A percentile compares a stretch with the other conserved stretches of the same genome.
These are phyloP conservation scores for Butorides virescens DNA, from an alignment of 2,113 vertebrate species.

Conservation along the genomic window DNA sequence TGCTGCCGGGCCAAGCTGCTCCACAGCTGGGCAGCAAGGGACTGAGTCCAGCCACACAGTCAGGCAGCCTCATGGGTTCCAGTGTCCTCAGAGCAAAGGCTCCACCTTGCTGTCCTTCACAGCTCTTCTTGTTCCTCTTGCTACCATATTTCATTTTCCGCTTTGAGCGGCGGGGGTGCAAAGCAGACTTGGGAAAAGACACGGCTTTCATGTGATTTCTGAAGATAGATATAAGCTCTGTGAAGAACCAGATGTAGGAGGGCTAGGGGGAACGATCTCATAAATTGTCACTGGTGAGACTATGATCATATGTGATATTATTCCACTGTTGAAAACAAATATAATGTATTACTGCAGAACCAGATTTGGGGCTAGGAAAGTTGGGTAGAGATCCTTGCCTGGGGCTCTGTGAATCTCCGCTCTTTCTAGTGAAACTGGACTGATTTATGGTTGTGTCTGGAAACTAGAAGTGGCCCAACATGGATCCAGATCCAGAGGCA, in stretches of 20 bases:
- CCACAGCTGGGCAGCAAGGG: neutral
- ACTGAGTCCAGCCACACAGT: rapidly evolving
- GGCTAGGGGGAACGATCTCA: neutral
- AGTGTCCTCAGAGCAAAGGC: neutral
- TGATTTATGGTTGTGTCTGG: slow-evolving; percentile 38
- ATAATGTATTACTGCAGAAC: neutral
- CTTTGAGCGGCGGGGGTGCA: neutral
- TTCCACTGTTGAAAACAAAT: slow-evolving; percentile 8
- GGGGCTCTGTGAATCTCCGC: neutral
- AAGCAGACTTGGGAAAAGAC: neutral
- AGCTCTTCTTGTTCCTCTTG: neutral
- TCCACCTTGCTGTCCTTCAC: neutral
- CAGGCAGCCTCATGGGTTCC: neutral
- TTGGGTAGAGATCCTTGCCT: slow-evolving; percentile 32
- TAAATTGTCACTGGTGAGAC: neutral
- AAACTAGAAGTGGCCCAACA: slow-evolving; percentile 7
- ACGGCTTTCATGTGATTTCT: neutral
- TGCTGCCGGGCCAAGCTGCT: neutral
- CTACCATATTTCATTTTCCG: neutral
- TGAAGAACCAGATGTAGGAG: neutral
- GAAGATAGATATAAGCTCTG: neutral
- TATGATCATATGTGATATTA: neutral
- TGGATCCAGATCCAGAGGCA: slow-evolving; percentile 23
- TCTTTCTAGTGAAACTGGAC: neutral
- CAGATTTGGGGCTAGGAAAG: slow-evolving; percentile 4